Percentiles rank a stretch among this genome's conserved stretches.
These are phyloP conservation scores for Geotrypetes seraphini DNA, from an alignment of 2,797 vertebrate species.

Conservation along the genomic window DNA sequence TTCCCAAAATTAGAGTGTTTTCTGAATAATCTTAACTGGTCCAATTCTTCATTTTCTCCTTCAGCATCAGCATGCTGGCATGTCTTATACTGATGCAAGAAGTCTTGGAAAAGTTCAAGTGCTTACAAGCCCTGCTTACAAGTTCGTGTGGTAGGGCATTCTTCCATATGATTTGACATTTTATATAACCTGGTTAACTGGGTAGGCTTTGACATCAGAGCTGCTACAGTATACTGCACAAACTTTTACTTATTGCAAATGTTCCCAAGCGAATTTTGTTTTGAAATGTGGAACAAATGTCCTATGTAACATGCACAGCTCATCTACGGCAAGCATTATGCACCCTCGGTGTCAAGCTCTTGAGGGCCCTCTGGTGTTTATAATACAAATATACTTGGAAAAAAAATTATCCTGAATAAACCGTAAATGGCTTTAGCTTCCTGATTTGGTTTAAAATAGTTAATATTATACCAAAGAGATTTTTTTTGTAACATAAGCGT, in stretches of 20 bases:
- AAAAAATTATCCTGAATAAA: background rate
- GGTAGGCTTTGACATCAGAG: too few relatives aligned
- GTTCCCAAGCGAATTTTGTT: constrained; percentile 39
- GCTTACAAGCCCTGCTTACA: too few relatives aligned
- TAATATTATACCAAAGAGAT: too few relatives aligned
- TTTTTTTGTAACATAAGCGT: too few relatives aligned
- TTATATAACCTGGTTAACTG: too few relatives aligned
- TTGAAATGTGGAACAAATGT: constrained; percentile 38
- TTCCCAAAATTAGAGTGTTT: constrained; percentile 13
- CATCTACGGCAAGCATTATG: constrained; percentile 34
- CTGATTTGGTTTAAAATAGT: too few relatives aligned
- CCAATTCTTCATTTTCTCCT: constrained; percentile 21
- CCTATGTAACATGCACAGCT: constrained; percentile 8
- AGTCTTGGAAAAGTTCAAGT: constrained; percentile 27
- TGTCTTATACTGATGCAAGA: constrained; percentile 30
- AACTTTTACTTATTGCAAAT: too few relatives aligned
- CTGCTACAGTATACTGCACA: too few relatives aligned
- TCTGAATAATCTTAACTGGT: constrained; percentile 40
- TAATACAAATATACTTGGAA: constrained; percentile 12
- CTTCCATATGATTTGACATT: too few relatives aligned
- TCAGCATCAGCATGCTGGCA: constrained; percentile 29
- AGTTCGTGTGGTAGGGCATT: too few relatives aligned
- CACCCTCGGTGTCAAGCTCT: constrained; percentile 35
- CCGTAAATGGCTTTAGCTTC: too few relatives aligned
- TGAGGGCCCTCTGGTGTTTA: constrained; percentile 52